phyloP scores from a whole-genome alignment of 2,113 vertebrate genomes.

The Reinhardtius hippoglossoides region DNA sequence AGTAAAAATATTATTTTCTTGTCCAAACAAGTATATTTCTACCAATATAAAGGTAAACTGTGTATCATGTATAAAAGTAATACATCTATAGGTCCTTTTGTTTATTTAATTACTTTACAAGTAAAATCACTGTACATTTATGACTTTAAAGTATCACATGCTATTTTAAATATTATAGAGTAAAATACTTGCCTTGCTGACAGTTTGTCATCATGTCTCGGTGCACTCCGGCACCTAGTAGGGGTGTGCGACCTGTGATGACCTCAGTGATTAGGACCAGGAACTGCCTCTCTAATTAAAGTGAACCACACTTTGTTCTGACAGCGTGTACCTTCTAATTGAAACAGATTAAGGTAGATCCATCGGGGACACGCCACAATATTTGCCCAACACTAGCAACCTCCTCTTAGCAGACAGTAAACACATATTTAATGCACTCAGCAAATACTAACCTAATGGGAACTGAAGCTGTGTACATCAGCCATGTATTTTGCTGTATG shows the following conservation, averaged over 20 bases:
- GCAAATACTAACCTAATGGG: not conserved
- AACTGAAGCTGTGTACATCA: not conserved
- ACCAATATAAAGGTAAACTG: no score
- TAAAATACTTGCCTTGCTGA: not conserved
- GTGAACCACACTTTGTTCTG: slow-evolving; percentile 13
- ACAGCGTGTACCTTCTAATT: slow-evolving; percentile 15
- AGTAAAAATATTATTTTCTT: no score
- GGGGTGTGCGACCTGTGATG: not conserved
- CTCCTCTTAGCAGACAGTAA: slow-evolving; percentile 1
- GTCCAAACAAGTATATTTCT: no score
- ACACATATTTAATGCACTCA: not conserved
- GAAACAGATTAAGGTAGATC: slow-evolving; percentile 10
- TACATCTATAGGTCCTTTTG: no score
- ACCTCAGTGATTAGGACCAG: not conserved
- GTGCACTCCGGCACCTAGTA: not conserved
- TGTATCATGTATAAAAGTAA: no score
- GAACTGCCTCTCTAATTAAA: slow-evolving; percentile 8
- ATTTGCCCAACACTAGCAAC: not conserved
- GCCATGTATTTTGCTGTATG: not conserved
- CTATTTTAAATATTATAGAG: no score
- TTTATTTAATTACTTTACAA: no score
- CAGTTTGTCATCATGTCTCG: not conserved
- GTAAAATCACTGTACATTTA: no score
- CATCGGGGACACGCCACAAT: not conserved
- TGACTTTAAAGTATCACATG: no score